Evolutionary conservation across 2,888 invertebrate species (phyloP).

Genomic region (Brachylomia viminalis): DNA sequence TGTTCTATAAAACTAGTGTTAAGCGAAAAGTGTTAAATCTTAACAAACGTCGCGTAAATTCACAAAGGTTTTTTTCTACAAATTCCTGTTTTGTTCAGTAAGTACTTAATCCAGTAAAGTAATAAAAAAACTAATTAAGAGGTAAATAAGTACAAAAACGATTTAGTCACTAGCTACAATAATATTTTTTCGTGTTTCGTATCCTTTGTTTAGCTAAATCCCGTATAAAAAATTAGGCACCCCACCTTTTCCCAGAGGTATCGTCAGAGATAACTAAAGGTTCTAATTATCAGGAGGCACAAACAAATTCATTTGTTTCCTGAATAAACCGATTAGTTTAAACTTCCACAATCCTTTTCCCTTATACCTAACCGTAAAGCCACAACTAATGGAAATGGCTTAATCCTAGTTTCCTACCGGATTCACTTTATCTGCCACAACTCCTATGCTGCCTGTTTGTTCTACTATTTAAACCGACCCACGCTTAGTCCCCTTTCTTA

Average conservation of each 20-base stretch:
- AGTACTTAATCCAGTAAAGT: neutral
- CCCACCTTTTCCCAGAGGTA: slow-evolving; percentile 8
- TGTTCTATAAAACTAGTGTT: slow-evolving; percentile 29
- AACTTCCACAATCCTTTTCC: slow-evolving; percentile 48
- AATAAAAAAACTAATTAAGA: neutral
- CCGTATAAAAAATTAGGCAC: neutral
- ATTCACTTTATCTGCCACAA: slow-evolving; percentile 46
- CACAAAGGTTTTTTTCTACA: neutral
- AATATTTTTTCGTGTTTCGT: neutral
- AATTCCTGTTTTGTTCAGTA: slow-evolving; percentile 12
- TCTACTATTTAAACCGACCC: slow-evolving; percentile 23
- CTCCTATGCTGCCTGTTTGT: slow-evolving; percentile 33
- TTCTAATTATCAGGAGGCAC: slow-evolving; percentile 8
- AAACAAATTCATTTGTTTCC: slow-evolving; percentile 37
- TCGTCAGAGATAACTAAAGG: neutral
- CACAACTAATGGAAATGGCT: slow-evolving; percentile 44
- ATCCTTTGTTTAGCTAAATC: slow-evolving; percentile 14
- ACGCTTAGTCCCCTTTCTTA: slow-evolving; percentile 22
- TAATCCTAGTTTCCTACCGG: slow-evolving; percentile 43
- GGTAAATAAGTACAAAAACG: neutral
- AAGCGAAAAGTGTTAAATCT: slow-evolving; percentile 37
- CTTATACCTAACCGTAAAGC: slow-evolving; percentile 33
- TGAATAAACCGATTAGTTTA: slow-evolving; percentile 35
- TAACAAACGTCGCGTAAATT: slow-evolving; percentile 41
- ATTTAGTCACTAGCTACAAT: neutral